phyloP scores from a whole-genome alignment of 1,140 invertebrate genomes.

The Drosophila orosa region DNA sequence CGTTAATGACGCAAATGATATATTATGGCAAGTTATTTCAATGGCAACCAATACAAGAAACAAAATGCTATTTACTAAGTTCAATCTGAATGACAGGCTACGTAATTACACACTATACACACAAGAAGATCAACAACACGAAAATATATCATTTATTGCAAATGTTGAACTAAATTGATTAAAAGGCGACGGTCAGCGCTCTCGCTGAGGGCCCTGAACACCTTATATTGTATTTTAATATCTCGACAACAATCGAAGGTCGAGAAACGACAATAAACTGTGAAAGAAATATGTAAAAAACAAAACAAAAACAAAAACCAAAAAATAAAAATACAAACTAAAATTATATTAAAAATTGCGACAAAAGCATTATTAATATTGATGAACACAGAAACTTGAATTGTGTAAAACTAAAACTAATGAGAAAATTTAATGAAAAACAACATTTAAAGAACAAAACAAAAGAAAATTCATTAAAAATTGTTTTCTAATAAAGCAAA shows the following conservation, averaged over 20 bases:
- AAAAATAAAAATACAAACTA: conserved; percentile 60
- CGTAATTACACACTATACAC: conserved; percentile 62
- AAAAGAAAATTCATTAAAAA: conserved; percentile 79
- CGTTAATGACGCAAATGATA: conserved; percentile 72
- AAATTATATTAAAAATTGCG: conserved; percentile 77
- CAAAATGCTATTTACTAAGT: conserved; percentile 69
- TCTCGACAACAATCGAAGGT: conserved; percentile 84
- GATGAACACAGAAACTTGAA: conserved; percentile 69
- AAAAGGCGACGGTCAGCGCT: conserved; percentile 45
- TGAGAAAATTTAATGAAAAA: conserved; percentile 62
- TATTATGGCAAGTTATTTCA: conserved; percentile 76
- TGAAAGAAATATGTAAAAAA: conserved; percentile 83
- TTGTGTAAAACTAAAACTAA: conserved; percentile 71
- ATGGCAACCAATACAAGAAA: conserved; percentile 43
- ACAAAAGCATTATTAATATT: conserved; percentile 67
- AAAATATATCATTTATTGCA: conserved; percentile 77
- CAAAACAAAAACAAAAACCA: conserved; percentile 37
- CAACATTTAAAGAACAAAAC: conserved; percentile 72
- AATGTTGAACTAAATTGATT: conserved; percentile 61
- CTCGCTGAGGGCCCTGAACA: conserved; percentile 58
- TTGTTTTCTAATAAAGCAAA: conserved; percentile 83
- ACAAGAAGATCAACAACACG: conserved; percentile 53
- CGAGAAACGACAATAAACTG: conserved; percentile 85
- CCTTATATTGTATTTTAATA: conserved; percentile 83
- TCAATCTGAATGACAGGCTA: conserved; percentile 66